phyloP scores from a whole-genome alignment of 1,140 invertebrate species.

The Bilobella aurantiaca region DNA sequence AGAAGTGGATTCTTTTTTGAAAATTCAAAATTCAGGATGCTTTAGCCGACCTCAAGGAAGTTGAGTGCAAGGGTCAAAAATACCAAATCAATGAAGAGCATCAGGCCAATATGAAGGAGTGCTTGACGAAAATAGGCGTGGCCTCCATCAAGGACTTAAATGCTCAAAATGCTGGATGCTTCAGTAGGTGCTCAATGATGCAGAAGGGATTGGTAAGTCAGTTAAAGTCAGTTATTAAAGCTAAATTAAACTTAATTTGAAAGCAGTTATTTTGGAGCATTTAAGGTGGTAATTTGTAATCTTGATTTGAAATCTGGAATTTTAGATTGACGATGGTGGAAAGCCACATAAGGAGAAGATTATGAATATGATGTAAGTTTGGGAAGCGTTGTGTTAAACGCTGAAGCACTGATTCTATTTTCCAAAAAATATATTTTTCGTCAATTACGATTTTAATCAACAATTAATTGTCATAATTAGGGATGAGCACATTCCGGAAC shows the following conservation, averaged over 20 bases:
- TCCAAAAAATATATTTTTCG: background rate
- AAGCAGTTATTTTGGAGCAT: background rate
- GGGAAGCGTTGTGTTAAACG: no score
- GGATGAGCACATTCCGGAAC: constrained; percentile 13
- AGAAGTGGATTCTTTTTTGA: no score
- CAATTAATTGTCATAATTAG: background rate
- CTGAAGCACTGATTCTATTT: background rate
- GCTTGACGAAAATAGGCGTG: constrained; percentile 11
- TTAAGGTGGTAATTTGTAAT: background rate
- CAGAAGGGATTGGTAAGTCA: constrained; percentile 13
- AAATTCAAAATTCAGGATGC: no score
- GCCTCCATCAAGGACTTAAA: constrained; percentile 12
- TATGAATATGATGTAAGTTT: constrained; percentile 10
- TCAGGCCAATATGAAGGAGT: constrained; percentile 17
- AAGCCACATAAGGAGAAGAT: constrained; percentile 32
- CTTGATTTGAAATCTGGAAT: background rate
- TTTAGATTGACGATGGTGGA: constrained; percentile 20
- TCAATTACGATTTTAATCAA: no score
- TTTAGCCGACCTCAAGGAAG: background rate
- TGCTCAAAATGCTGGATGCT: constrained; percentile 18
- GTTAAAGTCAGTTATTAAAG: no score
- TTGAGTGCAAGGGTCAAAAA: constrained; percentile 15
- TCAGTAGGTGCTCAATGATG: constrained; percentile 13
- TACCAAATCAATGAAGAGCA: constrained; percentile 21
- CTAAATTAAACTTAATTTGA: no score